Evolutionary conservation across 2,888 invertebrate species (phyloP).

Genomic region (Ormia ochracea): DNA sequence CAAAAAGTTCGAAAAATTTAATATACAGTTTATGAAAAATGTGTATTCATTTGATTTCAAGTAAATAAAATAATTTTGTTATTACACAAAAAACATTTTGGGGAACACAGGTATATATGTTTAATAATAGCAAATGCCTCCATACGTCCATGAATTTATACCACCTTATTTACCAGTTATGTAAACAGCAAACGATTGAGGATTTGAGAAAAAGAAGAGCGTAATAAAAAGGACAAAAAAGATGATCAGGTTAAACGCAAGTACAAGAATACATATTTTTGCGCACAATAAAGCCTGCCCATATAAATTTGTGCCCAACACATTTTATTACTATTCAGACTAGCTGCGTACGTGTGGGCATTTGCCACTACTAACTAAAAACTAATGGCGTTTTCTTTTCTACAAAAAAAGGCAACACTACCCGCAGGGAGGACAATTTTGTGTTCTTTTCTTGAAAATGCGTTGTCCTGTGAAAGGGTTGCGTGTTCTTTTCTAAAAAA

Average conservation of each 20-base stretch:
- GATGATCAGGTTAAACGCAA: slow-evolving; percentile 30
- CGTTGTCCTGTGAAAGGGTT: too few relatives aligned
- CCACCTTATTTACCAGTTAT: neutral
- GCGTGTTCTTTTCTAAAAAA: too few relatives aligned
- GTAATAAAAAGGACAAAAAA: slow-evolving; percentile 20
- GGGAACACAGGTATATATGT: too few relatives aligned
- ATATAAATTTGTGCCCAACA: neutral
- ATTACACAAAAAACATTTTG: too few relatives aligned
- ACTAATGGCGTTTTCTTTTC: too few relatives aligned
- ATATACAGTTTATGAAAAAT: too few relatives aligned
- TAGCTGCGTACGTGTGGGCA: slow-evolving; percentile 10
- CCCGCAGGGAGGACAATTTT: slow-evolving; percentile 3
- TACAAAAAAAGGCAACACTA: slow-evolving; percentile 5
- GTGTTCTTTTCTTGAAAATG: too few relatives aligned
- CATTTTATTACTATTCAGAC: neutral
- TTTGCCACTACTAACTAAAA: slow-evolving; percentile 23
- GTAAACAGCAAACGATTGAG: neutral
- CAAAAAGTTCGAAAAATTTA: too few relatives aligned
- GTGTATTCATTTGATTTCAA: too few relatives aligned
- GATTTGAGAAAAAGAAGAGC: neutral
- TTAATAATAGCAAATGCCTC: slow-evolving; percentile 10
- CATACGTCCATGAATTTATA: neutral
- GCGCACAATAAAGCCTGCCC: neutral
- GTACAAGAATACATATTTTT: slow-evolving; percentile 36
- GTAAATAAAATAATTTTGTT: too few relatives aligned